Percentiles rank a stretch among this genome's conserved stretches.
Evolutionary conservation across 2,797 vertebrate genomes (phyloP).

Genomic region (Rhinoraja longicauda): DNA sequence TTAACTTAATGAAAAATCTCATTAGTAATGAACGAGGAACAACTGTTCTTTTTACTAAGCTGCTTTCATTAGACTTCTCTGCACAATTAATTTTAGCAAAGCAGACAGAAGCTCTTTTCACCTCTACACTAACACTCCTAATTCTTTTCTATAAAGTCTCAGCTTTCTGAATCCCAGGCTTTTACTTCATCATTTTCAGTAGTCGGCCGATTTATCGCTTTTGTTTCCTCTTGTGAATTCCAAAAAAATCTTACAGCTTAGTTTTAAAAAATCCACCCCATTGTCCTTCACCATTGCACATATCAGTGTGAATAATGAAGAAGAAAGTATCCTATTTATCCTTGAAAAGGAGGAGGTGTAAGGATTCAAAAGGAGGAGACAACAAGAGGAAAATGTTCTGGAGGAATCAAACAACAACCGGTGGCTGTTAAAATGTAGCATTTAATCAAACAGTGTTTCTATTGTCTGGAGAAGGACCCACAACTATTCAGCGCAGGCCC

Average conservation of each 20-base stretch:
- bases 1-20: conserved; percentile 42
- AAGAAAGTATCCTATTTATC: conserved; percentile 27
- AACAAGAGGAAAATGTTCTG: conserved; percentile 42
- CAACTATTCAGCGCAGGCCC: conserved; percentile 57
- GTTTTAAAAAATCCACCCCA: not conserved
- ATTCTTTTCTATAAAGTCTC: conserved; percentile 35
- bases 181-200: conserved; percentile 35
- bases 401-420: conserved; percentile 42
- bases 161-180: conserved; percentile 34
- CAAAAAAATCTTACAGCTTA: conserved; percentile 29
- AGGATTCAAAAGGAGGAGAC: conserved; percentile 1
- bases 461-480: conserved; percentile 43
- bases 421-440: conserved; percentile 52
- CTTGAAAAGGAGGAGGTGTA: conserved; percentile 33
- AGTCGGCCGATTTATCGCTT: conserved; percentile 3
- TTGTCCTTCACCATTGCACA: conserved; percentile 29
- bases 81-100: conserved; percentile 42
- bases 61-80: conserved; percentile 61
- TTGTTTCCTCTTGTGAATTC: conserved; percentile 16
- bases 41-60: conserved; percentile 41
- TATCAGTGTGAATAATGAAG: conserved; percentile 20
- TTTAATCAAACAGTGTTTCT: conserved; percentile 47
- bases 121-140: conserved; percentile 35
- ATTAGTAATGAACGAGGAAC: conserved; percentile 42
- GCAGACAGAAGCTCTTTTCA: conserved; percentile 39